Evolutionary conservation across 2,797 vertebrate species (phyloP), one percentile per base, ranked within the genome.

Genomic region (Clangula hyemalis): DNA sequence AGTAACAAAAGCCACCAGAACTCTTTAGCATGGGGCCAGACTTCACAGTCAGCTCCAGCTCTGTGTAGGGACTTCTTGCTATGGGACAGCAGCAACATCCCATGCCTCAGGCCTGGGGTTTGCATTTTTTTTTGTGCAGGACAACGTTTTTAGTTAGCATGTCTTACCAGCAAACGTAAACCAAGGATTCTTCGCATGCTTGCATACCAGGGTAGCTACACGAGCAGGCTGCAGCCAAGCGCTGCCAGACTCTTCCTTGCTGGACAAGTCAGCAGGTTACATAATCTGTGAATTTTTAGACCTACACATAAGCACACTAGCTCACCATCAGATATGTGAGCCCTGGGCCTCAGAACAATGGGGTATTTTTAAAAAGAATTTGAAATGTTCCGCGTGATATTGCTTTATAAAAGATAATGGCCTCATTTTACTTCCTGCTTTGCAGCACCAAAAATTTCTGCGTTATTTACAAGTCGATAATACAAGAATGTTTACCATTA

Each of bases 321-420:
- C 56, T 84, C 66, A 61, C 76, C 74, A 94, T 87, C 61, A 95
- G 89, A 76, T 60, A 84, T 68, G 79, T 49, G 60, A 94, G 89
- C 85, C 80, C 81, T 41, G 53, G 77, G 87, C 68, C 74, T 71
- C 38, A 64, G 77, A 96, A 97, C 89, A 96, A 94, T 68, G n/a
- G 60, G 70, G 85, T 80, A 86, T 85, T 96, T 95, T 91, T 11
- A 7, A 87, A 88, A 94, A 95, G 87, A 95, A 96, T 95, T 70
- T 74, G 27, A 94, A 94, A 93, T 87, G 64, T 66, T 84, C 73
- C 0, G 0, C 92, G 80, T 80, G 73, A 93, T 91, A 89, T 38
- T 90, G 87, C 87, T 91, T 91, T 91, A 71, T 76, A 85, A 87
- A 88, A 96, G 83, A 97, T 94, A 97, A 95, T 82, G 62, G 78